These are phyloP conservation scores for Venustoraphidia nigricollis DNA, from an alignment of 2,888 invertebrate genomes.

Conservation along the genomic window DNA sequence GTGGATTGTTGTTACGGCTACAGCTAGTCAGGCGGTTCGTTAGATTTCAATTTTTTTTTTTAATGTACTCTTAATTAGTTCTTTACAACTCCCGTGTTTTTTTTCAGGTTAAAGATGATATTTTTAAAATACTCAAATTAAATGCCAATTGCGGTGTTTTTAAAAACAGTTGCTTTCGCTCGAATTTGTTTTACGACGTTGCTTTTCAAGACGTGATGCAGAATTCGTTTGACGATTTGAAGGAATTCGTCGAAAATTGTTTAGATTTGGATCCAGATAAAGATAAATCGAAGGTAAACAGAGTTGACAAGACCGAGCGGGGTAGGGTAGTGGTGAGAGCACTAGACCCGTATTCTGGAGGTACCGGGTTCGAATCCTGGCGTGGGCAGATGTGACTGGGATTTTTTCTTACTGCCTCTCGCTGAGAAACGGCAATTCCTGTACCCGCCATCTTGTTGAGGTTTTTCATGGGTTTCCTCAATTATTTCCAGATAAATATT, in stretches of 20 bases:
- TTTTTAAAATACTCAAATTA: constrained; percentile 54
- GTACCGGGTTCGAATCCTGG: too few species aligned
- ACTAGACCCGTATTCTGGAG: too few species aligned
- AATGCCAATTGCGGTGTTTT: constrained; percentile 32
- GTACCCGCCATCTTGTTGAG: too few species aligned
- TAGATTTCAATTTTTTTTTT: constrained; percentile 1
- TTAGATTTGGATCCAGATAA: constrained; percentile 41
- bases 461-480: too few species aligned
- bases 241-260: constrained; percentile 51
- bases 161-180: constrained; percentile 76
- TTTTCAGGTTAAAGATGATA: constrained; percentile 63
- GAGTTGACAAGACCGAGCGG: too few species aligned
- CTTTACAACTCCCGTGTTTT: constrained; percentile 6
- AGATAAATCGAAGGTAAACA: constrained; percentile 17
- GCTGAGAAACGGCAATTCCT: too few species aligned
- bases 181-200: constrained; percentile 91
- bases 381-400: too few species aligned
- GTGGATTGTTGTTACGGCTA: constrained; percentile 91
- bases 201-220: constrained; percentile 71
- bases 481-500: too few species aligned
- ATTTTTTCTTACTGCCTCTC: too few species aligned
- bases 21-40: constrained; percentile 55
- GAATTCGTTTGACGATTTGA: constrained; percentile 68
- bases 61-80: neutral
- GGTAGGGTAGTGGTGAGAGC: too few species aligned